These are phyloP conservation scores for Andrena bucephala DNA, from an alignment of 2,888 invertebrate species.

Conservation along the genomic window DNA sequence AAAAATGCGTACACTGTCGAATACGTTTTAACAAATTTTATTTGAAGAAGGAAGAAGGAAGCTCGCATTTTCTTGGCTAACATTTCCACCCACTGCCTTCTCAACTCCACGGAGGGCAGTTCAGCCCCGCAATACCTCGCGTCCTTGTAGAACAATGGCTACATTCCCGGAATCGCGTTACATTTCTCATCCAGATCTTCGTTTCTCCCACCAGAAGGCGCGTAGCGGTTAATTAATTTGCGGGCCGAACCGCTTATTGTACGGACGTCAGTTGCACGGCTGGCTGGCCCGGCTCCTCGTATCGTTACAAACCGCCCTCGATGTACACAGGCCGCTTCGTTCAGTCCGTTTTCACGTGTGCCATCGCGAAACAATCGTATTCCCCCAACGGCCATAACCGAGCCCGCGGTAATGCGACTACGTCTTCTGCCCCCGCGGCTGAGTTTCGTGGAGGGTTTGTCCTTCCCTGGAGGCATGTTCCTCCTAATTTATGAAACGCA, in stretches of 20 bases:
- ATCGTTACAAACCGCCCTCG: constrained; percentile 62
- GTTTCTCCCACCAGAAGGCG: constrained; percentile 29
- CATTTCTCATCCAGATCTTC: constrained; percentile 12
- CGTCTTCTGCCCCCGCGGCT: constrained; percentile 59
- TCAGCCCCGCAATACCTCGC: neutral
- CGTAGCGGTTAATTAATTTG: constrained; percentile 65
- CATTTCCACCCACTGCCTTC: neutral
- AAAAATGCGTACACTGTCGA: neutral
- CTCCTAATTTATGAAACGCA: constrained; percentile 73
- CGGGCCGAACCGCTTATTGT: constrained; percentile 41
- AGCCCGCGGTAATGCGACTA: constrained; percentile 49
- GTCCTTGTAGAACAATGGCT: constrained; percentile 14
- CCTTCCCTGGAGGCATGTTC: constrained; percentile 67
- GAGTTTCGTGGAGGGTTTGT: constrained; percentile 68
- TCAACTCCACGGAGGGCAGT: neutral
- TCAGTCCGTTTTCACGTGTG: constrained; percentile 57
- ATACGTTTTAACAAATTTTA: neutral
- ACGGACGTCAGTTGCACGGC: constrained; percentile 30
- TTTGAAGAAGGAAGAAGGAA: neutral
- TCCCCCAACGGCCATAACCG: constrained; percentile 71
- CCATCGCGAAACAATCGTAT: constrained; percentile 73
- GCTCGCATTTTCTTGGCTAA: neutral
- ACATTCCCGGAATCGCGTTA: neutral
- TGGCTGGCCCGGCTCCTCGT: constrained; percentile 56
- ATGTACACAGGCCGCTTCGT: constrained; percentile 40